phyloP scores from a whole-genome alignment of 2,797 vertebrate species.

The Margarornis squamiger region DNA sequence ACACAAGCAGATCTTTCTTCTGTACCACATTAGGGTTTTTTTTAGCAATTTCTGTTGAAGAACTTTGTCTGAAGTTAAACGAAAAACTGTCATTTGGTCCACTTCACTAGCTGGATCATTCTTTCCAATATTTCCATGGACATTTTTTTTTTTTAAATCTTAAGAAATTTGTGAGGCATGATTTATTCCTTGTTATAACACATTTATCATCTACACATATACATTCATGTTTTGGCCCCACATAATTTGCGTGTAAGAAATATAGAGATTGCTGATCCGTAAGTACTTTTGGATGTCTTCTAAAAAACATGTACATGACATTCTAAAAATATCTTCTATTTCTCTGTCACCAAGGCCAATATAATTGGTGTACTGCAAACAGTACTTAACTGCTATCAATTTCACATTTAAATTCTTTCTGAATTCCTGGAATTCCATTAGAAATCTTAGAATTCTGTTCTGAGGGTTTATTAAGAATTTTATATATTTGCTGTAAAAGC shows the following conservation, averaged over 20 bases:
- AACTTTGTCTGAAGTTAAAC: not conserved
- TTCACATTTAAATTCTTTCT: not conserved
- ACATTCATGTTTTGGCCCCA: not conserved
- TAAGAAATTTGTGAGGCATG: not conserved
- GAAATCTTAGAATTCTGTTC: not conserved
- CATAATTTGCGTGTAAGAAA: not conserved
- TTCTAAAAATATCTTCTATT: not conserved
- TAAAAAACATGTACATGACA: not conserved
- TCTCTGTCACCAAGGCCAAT: not conserved
- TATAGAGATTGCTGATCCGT: not conserved
- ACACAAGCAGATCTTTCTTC: not conserved
- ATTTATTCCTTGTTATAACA: not conserved
- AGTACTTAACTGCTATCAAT: not conserved
- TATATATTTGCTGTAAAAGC: not conserved
- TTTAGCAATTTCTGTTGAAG: not conserved
- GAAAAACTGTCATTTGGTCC: not conserved
- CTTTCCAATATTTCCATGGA: not conserved
- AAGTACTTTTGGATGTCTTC: not conserved
- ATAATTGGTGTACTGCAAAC: not conserved
- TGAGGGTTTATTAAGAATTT: not conserved
- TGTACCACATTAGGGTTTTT: not conserved
- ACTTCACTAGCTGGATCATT: not conserved
- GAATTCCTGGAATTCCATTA: not conserved
- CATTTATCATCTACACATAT: not conserved
- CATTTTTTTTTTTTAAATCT: not conserved